These are phyloP conservation scores for Globodera rostochiensis DNA, from an alignment of 1,140 invertebrate species.

Conservation along the genomic window DNA sequence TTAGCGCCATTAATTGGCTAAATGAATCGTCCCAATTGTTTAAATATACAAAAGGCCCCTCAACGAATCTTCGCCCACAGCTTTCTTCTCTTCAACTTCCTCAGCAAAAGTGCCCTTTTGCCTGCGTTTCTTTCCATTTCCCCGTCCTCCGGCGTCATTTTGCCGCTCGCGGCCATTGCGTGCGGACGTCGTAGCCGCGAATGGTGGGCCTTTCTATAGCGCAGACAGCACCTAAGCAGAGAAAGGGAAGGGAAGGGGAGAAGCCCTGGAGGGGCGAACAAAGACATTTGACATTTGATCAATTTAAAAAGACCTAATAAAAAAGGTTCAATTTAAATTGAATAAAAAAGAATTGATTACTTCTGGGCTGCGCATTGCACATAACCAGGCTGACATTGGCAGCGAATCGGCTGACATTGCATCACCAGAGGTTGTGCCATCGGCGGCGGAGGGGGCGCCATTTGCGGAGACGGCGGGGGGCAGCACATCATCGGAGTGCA, in stretches of 20 bases:
- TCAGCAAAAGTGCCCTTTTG: neutral
- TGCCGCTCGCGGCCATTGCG: neutral
- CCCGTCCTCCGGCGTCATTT: neutral
- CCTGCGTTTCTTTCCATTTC: neutral
- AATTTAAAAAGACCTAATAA: too few relatives aligned
- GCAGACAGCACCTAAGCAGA: conserved; percentile 5
- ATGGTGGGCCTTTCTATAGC: conserved; percentile 25
- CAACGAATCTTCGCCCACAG: neutral
- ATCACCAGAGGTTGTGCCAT: conserved; percentile 15
- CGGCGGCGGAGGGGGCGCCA: conserved; percentile 12
- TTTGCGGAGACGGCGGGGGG: neutral
- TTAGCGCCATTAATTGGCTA: neutral
- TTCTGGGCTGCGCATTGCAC: conserved; percentile 20
- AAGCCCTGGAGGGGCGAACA: neutral
- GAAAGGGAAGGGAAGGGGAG: too few relatives aligned
- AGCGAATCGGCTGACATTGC: conserved; percentile 33
- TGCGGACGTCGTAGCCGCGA: neutral
- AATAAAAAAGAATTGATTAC: neutral
- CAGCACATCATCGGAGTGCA: neutral
- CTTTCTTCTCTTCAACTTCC: neutral
- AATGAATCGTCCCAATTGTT: too few relatives aligned
- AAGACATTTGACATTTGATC: too few relatives aligned
- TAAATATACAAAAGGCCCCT: neutral
- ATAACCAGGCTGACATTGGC: conserved; percentile 38
- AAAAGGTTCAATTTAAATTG: neutral